A percentile compares a stretch with the other conserved stretches of the same genome.
These are phyloP conservation scores for Lottia gigantea DNA, from an alignment of 2,888 invertebrate species.

Conservation along the genomic window DNA sequence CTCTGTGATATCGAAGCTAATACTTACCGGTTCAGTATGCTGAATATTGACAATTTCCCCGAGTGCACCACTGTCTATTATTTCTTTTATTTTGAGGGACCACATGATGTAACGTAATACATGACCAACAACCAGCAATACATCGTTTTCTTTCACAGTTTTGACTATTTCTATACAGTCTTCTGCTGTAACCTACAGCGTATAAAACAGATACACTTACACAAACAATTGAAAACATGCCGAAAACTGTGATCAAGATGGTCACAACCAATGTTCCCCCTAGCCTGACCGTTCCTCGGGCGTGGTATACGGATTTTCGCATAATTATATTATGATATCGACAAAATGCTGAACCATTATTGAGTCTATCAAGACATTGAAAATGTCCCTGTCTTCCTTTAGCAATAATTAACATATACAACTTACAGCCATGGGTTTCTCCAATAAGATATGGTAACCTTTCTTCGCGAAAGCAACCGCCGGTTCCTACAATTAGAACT, in stretches of 20 bases:
- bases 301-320: no score
- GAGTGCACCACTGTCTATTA: conserved; percentile 67
- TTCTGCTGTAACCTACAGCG: conserved; percentile 58
- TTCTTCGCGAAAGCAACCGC: conserved; percentile 66
- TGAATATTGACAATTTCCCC: conserved; percentile 70
- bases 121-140: conserved; percentile 69
- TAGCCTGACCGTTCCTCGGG: no score
- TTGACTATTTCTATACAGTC: conserved; percentile 68
- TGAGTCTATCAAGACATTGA: no score
- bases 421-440: conserved; percentile 70
- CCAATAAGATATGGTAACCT: conserved; percentile 70
- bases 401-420: neutral
- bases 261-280: no score
- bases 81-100: conserved; percentile 62
- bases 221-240: no score
- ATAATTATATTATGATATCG: no score
- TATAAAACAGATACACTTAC: neutral
- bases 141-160: conserved; percentile 60
- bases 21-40: conserved; percentile 68
- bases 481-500: conserved; percentile 55
- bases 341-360: no score
- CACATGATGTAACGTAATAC: conserved; percentile 68
- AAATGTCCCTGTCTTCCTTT: no score
- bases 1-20: no score
- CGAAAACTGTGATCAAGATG: no score